Evolutionary conservation across 2,888 invertebrate genomes (phyloP).

Genomic region (Sarcophaga subvicina): DNA sequence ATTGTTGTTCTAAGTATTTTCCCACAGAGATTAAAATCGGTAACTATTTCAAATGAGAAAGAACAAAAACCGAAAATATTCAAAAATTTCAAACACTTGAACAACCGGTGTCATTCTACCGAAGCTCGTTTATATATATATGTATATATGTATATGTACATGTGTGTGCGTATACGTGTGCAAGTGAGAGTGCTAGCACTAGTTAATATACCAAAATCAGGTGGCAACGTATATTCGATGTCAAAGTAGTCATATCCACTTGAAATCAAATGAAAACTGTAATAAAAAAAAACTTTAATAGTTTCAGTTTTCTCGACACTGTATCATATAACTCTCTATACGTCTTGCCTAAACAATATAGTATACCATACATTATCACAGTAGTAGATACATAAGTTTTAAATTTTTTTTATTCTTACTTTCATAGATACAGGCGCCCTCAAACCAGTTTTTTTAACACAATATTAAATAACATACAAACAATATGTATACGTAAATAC

Average conservation of each 20-base stretch:
- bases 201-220: conserved; percentile 71
- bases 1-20: conserved; percentile 63
- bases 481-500: background rate
- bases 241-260: conserved; percentile 69
- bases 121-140: background rate
- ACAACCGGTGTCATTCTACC: background rate
- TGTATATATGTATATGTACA: too few species aligned
- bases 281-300: background rate
- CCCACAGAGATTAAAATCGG: conserved; percentile 64
- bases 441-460: conserved; percentile 48
- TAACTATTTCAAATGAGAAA: conserved; percentile 23
- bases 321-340: background rate
- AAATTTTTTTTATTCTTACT: conserved; percentile 26
- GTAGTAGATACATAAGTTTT: conserved; percentile 28
- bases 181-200: too few species aligned
- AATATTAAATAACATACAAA: background rate
- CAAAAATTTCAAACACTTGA: conserved; percentile 1
- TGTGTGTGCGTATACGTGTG: background rate
- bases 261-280: conserved; percentile 33
- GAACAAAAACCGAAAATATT: conserved; percentile 12
- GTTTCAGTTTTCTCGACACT: conserved; percentile 10
- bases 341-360: background rate
- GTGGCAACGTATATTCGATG: conserved; percentile 78
- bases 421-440: conserved; percentile 46
- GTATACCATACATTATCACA: conserved; percentile 14